A percentile compares a stretch with the other conserved stretches of the same genome.
Evolutionary conservation across 2,797 vertebrate genomes (phyloP).

Genomic region (Premnoplex brunnescens): DNA sequence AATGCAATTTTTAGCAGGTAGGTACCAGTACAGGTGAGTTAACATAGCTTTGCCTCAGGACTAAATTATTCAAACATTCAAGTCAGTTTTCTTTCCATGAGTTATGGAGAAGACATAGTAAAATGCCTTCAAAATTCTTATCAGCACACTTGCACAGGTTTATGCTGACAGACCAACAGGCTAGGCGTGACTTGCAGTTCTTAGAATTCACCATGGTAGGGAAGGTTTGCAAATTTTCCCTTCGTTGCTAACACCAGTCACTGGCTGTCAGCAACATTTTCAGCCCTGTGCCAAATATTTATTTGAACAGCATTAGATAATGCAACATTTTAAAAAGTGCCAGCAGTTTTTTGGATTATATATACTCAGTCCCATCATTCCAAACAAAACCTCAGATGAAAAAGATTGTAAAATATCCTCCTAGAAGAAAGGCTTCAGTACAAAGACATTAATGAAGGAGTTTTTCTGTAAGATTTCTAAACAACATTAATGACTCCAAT

Average conservation of each 20-base stretch:
- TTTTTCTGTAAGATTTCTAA: slow-evolving; percentile 31
- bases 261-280: slow-evolving; percentile 19
- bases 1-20: neutral
- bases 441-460: neutral
- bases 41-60: neutral
- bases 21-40: neutral
- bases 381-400: neutral
- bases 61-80: neutral
- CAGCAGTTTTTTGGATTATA: neutral
- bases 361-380: neutral
- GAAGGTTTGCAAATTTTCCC: neutral
- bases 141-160: neutral
- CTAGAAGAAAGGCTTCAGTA: neutral
- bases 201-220: neutral
- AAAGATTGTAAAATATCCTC: neutral
- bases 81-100: neutral
- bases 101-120: neutral
- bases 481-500: slow-evolving; percentile 9
- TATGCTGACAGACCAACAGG: neutral
- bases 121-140: slow-evolving; percentile 25
- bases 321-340: neutral
- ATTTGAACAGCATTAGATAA: neutral
- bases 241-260: neutral
- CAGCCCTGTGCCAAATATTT: neutral
- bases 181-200: neutral